Conservation (phyloP, 2,888 invertebrate genomes). For the Mactromeris polynyma region DNA sequence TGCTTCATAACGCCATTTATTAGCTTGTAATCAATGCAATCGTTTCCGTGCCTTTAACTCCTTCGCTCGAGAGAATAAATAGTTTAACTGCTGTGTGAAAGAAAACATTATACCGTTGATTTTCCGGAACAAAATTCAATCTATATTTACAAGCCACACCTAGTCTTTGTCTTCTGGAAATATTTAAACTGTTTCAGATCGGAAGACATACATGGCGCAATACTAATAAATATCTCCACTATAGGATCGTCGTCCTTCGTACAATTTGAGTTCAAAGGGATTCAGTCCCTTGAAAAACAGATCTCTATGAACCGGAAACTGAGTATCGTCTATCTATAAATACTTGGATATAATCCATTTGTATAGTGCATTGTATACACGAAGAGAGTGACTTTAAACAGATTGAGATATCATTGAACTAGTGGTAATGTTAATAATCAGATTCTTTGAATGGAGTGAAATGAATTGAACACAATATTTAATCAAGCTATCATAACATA, state of each 20-base stretch:
- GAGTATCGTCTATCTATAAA: not conserved
- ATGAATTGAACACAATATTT: not conserved
- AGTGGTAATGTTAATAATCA: not conserved
- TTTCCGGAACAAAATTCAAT: not conserved
- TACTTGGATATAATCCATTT: not conserved
- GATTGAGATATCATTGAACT: not conserved
- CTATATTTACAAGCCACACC: not conserved
- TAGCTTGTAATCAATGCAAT: constrained; percentile 31
- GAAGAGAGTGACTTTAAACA: not conserved
- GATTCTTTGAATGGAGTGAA: not conserved
- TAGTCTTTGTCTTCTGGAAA: not conserved
- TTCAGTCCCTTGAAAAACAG: not conserved
- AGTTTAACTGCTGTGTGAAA: not conserved
- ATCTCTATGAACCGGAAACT: not conserved
- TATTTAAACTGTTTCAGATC: not conserved
- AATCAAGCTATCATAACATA: not conserved
- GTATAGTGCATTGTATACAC: not conserved
- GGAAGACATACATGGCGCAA: not conserved
- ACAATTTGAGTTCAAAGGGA: not conserved
- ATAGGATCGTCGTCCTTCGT: not conserved
- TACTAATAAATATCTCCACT: not conserved
- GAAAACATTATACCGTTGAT: not conserved
- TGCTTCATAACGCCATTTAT: not conserved
- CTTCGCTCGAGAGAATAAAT: constrained; percentile 28
- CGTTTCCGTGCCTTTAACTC: not conserved